These are phyloP conservation scores for Thrips palmi DNA, from an alignment of 1,140 invertebrate species.

Conservation along the genomic window DNA sequence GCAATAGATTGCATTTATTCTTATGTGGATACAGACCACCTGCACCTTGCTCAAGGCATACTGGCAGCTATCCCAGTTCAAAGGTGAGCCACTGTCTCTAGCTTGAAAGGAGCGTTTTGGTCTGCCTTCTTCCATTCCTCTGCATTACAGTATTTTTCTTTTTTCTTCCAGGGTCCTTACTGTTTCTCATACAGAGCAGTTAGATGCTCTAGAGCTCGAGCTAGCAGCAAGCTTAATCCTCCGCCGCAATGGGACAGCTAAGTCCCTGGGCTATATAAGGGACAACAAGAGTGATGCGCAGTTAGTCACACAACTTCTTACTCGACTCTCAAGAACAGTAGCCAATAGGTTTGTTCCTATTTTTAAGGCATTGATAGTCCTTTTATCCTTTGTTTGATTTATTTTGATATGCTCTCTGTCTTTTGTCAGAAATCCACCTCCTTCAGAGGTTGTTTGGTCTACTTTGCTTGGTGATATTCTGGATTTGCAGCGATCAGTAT, in stretches of 20 bases:
- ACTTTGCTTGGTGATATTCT: constrained; percentile 32
- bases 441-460: constrained; percentile 22
- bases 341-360: constrained; percentile 18
- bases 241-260: constrained; percentile 27
- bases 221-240: no score
- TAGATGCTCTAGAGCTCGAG: no score
- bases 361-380: background rate
- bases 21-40: constrained; percentile 27
- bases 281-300: constrained; percentile 25
- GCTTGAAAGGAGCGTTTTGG: no score
- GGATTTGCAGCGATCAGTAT: constrained; percentile 33
- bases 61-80: no score
- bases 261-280: constrained; percentile 27
- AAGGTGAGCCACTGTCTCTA: no score
- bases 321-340: constrained; percentile 24
- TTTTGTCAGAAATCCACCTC: constrained; percentile 11
- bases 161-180: no score
- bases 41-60: no score
- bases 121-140: no score
- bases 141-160: no score
- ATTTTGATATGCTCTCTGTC: constrained; percentile 1
- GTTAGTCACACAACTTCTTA: constrained; percentile 24
- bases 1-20: constrained; percentile 32
- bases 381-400: constrained; percentile 1
- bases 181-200: no score